phyloP scores from a whole-genome alignment of 2,888 invertebrate genomes.

The Epinotia brunnichana region DNA sequence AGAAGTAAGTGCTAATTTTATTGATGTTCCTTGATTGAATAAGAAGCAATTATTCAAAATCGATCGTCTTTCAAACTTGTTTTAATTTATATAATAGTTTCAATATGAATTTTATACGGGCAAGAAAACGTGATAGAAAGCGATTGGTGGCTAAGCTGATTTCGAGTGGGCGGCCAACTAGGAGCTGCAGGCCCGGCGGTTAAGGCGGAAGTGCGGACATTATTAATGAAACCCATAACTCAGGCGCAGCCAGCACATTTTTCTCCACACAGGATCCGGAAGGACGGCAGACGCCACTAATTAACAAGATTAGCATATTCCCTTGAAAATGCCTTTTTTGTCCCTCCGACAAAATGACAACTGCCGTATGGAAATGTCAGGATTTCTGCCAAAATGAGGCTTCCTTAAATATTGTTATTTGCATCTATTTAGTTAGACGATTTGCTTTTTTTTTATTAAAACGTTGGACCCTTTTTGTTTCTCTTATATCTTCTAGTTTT shows the following conservation, averaged over 20 bases:
- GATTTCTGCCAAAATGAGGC: slow-evolving; percentile 61
- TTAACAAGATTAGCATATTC: slow-evolving; percentile 82
- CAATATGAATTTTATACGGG: no score
- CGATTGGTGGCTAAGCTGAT: slow-evolving; percentile 25
- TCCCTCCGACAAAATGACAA: slow-evolving; percentile 51
- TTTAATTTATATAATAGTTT: no score
- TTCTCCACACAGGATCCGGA: slow-evolving; percentile 69
- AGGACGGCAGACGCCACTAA: slow-evolving; percentile 76
- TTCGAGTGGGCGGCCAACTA: slow-evolving; percentile 16
- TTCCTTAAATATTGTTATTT: slow-evolving; percentile 37
- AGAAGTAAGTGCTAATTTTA: not conserved
- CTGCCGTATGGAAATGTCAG: slow-evolving; percentile 55
- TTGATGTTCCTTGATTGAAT: not conserved
- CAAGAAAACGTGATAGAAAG: no score
- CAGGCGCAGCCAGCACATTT: slow-evolving; percentile 73
- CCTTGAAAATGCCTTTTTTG: slow-evolving; percentile 65
- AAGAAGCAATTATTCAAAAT: not conserved
- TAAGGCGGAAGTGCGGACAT: slow-evolving; percentile 63
- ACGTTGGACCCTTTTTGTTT: not conserved
- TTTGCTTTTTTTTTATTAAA: slow-evolving; percentile 11
- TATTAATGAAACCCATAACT: slow-evolving; percentile 79
- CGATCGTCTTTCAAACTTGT: not conserved
- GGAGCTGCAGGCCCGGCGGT: slow-evolving; percentile 38
- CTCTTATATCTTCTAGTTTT: not conserved
- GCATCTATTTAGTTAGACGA: slow-evolving; percentile 31